Base-by-base conservation (phyloP, 2,113 vertebrate species). In the Ranitomeya imitator region DNA sequence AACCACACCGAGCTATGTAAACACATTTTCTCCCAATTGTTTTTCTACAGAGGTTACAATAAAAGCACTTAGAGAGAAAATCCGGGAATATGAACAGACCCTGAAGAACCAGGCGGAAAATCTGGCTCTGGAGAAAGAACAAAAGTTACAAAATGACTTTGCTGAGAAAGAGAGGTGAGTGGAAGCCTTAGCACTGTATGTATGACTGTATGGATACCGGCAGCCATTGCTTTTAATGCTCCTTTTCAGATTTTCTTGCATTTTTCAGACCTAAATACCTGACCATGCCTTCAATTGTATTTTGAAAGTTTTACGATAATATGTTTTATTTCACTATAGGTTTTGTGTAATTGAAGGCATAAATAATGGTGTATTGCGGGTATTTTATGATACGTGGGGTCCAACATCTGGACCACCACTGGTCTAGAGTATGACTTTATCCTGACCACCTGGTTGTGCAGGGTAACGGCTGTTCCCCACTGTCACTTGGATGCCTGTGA, bases 41-140 rank as follows among this genome's bases (percentile, higher is more conserved):
- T 90, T 90, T 91, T 90, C 83, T 92, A 90, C 92, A 99, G 98
- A 99, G 95, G 98, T 99, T 93, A 99, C 98, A 90, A 99, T 99
- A 92, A 99, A 99, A 95, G 96, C 96, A 93, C 97, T 99, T 95
- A 99, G 98, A 94, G 98, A 99, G 94, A 99, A 98, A 94, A 98
- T 99, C 93, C 96, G 98, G 76, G 98, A 99, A 92, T 99, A 99
- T 90, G 98, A 99, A 89, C 97, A 98, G 96, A 97, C 96, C 86
- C 92, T 99, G 95, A 98, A 97, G 96, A 98, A 95, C 93, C 97
- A 98, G 94, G 97, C 97, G 0, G 97, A 99, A 94, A 98, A 95
- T 87, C 96, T 99, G 90, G 98, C 97, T 73, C 97, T 98, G 85
- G 97, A 99, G 90, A 99, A 97, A 92, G 97, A 99, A 91, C 97